phyloP scores from a whole-genome alignment of 2,797 vertebrate species.

The Argentina silus region DNA sequence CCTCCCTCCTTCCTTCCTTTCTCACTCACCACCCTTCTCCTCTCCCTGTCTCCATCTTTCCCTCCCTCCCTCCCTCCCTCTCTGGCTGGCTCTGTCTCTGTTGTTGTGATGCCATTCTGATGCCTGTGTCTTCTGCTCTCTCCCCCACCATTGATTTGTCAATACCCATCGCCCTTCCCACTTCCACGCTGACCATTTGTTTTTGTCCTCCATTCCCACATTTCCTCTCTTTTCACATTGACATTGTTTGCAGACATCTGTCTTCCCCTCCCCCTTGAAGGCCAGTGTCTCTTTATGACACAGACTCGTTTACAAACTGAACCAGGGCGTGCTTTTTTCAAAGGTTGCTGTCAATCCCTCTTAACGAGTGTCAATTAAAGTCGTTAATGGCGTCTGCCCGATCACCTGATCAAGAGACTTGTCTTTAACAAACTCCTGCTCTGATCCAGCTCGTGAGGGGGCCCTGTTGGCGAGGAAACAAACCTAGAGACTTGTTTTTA shows the following conservation, averaged over 20 bases:
- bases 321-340: slow-evolving; percentile 14
- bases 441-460: slow-evolving; percentile 24
- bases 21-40: slow-evolving; percentile 19
- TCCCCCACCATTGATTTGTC: slow-evolving; percentile 16
- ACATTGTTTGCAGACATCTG: slow-evolving; percentile 6
- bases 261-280: slow-evolving; percentile 20
- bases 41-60: slow-evolving; percentile 37
- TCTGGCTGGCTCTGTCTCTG: slow-evolving; percentile 29
- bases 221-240: slow-evolving; percentile 6
- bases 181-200: background rate
- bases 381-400: slow-evolving; percentile 58
- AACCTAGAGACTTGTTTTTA: slow-evolving; percentile 23
- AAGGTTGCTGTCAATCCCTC: slow-evolving; percentile 39
- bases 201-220: background rate
- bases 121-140: slow-evolving; percentile 28
- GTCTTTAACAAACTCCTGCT: slow-evolving; percentile 50
- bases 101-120: slow-evolving; percentile 17
- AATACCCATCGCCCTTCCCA: background rate
- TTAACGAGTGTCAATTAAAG: slow-evolving; percentile 59
- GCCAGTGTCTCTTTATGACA: slow-evolving; percentile 14
- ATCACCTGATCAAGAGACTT: slow-evolving; percentile 60
- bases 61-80: slow-evolving; percentile 12
- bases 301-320: slow-evolving; percentile 55
- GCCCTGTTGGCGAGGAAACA: slow-evolving; percentile 9
- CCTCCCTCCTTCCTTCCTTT: slow-evolving; percentile 38